Evolutionary conservation across 2,113 vertebrate genomes (phyloP), one percentile per base, ranked within the genome.

Genomic region (Prunella himalayana): DNA sequence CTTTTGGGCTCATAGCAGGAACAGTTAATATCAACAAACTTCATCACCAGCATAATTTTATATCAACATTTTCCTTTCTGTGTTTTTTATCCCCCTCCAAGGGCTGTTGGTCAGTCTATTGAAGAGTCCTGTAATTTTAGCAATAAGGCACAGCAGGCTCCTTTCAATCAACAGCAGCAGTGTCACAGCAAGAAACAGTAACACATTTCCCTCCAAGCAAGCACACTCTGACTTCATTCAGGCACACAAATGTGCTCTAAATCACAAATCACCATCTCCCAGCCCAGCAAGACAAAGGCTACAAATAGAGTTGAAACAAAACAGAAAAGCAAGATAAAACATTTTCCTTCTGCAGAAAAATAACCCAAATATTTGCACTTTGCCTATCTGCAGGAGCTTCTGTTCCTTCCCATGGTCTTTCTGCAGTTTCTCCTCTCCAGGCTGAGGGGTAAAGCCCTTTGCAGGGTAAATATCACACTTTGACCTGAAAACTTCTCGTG

Each of bases 111-210:
- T 92, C 0, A 1, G 21, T 70, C 63, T 87, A 45, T 65, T 94
- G 94, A 91, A 82, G 92, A 92, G 79, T 92, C 86, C 68, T 10
- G 28, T 93, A 82, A 92, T 97, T 95, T 89, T 70, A 93, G 82
- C 89, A 73, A 79, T 84, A 93, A 90, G 68, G 33, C 95, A 76
- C 96, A 95, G 96, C 96, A 96, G 92, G 94, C 15, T 92, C 42
- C 86, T 92, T 93, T 97, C 95, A 92, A 80, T 95, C 95, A 89
- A 70, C 73, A 84, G 77, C 79, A 84, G 50, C 79, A 63, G 82
- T 23, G 20, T 88, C 90, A 86, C 95, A 91, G 94, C 50, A 45
- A 94, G 82, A 56, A 85, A 51, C 89, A 88, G 76, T 27, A 91
- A 93, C 82, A 78, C 37, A 77, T 92, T 96, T 90, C 69, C 86